Conservation (phyloP, 2,113 vertebrate species). For the Muscicapa adusta region DNA sequence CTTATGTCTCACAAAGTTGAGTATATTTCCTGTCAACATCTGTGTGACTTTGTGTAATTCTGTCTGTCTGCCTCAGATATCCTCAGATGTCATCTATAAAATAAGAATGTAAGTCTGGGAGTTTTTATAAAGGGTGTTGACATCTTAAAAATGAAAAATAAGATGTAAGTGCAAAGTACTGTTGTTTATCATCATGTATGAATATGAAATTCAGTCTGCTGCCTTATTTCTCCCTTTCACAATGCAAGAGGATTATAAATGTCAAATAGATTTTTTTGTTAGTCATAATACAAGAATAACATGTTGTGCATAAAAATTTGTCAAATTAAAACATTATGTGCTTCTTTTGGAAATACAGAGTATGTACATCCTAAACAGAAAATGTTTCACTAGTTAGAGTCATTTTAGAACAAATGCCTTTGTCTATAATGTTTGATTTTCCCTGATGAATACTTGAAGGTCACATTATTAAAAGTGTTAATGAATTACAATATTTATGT, state of each 20-base stretch:
- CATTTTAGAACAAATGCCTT: conserved; percentile 49
- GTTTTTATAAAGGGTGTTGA: not conserved
- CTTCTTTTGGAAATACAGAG: not conserved
- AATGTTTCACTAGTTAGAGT: not conserved
- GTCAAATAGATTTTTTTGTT: not conserved
- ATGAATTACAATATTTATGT: conserved; percentile 52
- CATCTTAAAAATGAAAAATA: not conserved
- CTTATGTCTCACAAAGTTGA: not conserved
- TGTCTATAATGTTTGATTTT: conserved; percentile 16
- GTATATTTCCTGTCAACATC: not conserved
- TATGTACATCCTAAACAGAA: not conserved
- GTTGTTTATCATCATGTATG: not conserved
- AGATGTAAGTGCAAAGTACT: not conserved
- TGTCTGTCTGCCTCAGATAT: not conserved
- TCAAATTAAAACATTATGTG: not conserved
- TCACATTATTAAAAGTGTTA: conserved; percentile 53
- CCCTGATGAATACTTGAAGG: conserved; percentile 32
- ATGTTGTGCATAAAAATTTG: not conserved
- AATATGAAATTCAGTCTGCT: not conserved
- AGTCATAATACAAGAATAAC: not conserved
- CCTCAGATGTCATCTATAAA: not conserved
- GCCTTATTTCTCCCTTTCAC: not conserved
- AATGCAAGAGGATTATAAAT: not conserved
- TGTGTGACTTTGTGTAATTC: not conserved
- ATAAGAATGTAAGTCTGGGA: not conserved